Evolutionary conservation across 2,113 vertebrate genomes (phyloP).

Genomic region (Pteruthius melanotis): DNA sequence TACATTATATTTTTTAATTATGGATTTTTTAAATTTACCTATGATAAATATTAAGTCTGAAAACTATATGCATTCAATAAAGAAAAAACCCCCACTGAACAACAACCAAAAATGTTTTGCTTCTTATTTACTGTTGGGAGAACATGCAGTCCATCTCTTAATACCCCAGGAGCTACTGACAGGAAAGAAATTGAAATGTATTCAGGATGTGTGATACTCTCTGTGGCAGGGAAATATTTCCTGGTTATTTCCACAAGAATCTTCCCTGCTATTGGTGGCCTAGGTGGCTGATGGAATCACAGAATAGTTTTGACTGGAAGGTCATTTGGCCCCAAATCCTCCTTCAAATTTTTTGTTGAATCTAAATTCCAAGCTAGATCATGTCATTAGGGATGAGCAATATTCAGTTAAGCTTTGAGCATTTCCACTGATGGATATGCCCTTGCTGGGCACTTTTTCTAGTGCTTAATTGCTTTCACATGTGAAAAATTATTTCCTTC

Average conservation of each 20-base stretch:
- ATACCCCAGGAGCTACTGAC: background rate
- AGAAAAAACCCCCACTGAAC: background rate
- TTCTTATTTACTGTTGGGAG: background rate
- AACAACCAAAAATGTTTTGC: background rate
- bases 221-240: background rate
- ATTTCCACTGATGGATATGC: background rate
- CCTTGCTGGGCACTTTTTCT: background rate
- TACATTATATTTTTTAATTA: background rate
- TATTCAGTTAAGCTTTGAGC: background rate
- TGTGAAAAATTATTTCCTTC: background rate
- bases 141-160: background rate
- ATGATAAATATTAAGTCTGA: background rate
- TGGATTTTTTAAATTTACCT: background rate
- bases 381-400: background rate
- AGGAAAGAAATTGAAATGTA: background rate
- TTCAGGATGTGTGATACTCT: background rate
- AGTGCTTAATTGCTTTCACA: background rate
- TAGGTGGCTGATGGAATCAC: background rate
- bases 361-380: background rate
- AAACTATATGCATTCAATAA: background rate
- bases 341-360: background rate
- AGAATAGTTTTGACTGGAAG: background rate
- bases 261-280: background rate
- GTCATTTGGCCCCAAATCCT: background rate
- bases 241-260: background rate